Evolutionary conservation across 2,888 invertebrate species (phyloP), one percentile per base, ranked within the genome.

Genomic region (Melipona bicolor): DNA sequence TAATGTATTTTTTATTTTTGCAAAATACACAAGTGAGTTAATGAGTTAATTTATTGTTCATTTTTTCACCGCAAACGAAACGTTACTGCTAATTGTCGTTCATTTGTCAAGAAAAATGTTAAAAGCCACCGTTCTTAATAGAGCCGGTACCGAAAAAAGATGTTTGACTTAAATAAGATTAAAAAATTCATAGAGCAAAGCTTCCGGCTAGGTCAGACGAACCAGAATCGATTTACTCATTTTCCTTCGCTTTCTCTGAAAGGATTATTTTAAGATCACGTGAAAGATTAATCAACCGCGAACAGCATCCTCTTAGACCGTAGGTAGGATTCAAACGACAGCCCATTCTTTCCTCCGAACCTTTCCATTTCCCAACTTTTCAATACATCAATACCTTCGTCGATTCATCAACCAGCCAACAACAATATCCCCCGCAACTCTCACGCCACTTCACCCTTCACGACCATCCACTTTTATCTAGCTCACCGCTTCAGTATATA

Each of bases 381-480:
- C 54, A 54, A 36, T 19, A n/a, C 11, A 24, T 54, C 21, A n/a
- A 54, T 70, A 70, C 27, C 43, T 56, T 24, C 3, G 9, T 13
- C 71, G 43, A 24, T 24, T 27, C 24, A 24, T 11, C 36, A 59
- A 43, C 54, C n/a, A n/a, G 24, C 36, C 11, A 43, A 36, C 70
- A 21, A 70, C 36, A 71, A 59, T 71, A 59, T 43, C 17, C 43
- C 5, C 24, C 17, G 17, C 19, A n/a, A 32, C 32, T 24, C 24
- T 61, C 71, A 2, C 43, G 9, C 49, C 59, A 59, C 36, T 59
- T 19, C 17, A 15, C 36, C 56, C 77, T 74, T 54, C 50, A 49
- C 17, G 52, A 67, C 54, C 19, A 24, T 56, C 77, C 73, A 74
- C 67, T 81, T 84, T 81, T 78, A 81, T 84, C 84, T 73, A 76